Percentiles rank a stretch among this genome's conserved stretches.
phyloP scores from a whole-genome alignment of 2,113 vertebrate species.

The Hippolais icterina region DNA sequence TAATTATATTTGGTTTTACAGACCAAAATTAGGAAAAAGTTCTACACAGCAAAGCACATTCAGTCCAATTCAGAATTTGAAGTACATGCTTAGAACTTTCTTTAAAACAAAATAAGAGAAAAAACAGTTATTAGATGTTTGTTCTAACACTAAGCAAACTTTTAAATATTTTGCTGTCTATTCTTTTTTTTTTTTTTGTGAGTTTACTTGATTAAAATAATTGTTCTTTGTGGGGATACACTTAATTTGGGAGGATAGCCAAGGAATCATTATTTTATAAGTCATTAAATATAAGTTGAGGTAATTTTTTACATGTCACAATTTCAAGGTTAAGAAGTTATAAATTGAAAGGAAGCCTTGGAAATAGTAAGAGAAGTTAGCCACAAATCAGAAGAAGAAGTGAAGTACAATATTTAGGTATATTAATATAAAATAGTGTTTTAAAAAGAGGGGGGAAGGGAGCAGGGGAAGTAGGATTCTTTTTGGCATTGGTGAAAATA shows the following conservation, averaged over 20 bases:
- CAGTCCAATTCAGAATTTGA: not conserved
- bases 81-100: not conserved
- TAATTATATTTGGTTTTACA: not conserved
- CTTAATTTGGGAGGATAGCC: not conserved
- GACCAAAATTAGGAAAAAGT: not conserved
- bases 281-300: not conserved
- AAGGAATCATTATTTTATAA: not conserved
- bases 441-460: fast-evolving
- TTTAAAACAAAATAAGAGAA: not conserved
- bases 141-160: not conserved
- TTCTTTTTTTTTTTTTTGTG: not conserved
- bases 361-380: not conserved
- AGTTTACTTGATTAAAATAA: not conserved
- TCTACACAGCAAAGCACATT: not conserved
- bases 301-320: not conserved
- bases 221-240: fast-evolving
- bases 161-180: not conserved
- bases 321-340: not conserved
- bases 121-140: not conserved
- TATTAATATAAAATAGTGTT: not conserved
- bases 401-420: not conserved
- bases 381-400: not conserved
- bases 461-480: fast-evolving
- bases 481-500: not conserved
- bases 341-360: not conserved